These are phyloP conservation scores for Marronus borbonicus DNA, from an alignment of 2,888 invertebrate genomes.

Conservation along the genomic window DNA sequence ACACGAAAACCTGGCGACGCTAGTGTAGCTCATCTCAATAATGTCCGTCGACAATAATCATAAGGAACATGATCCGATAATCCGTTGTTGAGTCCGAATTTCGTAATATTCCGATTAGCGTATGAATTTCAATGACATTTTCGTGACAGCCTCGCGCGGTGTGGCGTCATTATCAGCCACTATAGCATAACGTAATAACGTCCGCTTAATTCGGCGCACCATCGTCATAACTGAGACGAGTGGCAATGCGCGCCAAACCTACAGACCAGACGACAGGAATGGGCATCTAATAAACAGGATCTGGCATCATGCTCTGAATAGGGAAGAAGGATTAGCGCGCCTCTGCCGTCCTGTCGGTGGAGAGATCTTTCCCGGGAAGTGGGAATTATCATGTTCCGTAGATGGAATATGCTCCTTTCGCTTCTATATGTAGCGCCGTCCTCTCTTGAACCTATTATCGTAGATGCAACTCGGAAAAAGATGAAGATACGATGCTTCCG, in stretches of 20 bases:
- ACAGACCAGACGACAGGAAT: slow-evolving; percentile 12
- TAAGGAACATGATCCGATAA: slow-evolving; percentile 25
- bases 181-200: slow-evolving; percentile 23
- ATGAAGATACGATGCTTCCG: slow-evolving; percentile 9
- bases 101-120: slow-evolving; percentile 30
- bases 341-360: neutral
- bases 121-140: slow-evolving; percentile 30
- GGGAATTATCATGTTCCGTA: slow-evolving; percentile 40
- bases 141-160: neutral
- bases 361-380: slow-evolving; percentile 12
- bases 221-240: slow-evolving; percentile 5
- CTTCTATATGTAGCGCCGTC: neutral
- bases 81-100: slow-evolving; percentile 10
- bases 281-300: slow-evolving; percentile 39
- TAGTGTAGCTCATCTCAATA: neutral
- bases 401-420: slow-evolving; percentile 17
- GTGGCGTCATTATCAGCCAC: neutral
- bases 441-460: slow-evolving; percentile 7
- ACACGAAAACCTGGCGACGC: neutral
- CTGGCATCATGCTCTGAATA: slow-evolving; percentile 40
- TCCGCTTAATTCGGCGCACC: slow-evolving; percentile 36
- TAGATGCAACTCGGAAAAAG: neutral
- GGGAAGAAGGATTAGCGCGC: slow-evolving; percentile 34
- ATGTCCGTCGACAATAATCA: slow-evolving; percentile 11
- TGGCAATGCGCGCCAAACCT: no score